Base-by-base conservation (phyloP, 1,140 invertebrate species). In the Drosophila kurseongensis region DNA sequence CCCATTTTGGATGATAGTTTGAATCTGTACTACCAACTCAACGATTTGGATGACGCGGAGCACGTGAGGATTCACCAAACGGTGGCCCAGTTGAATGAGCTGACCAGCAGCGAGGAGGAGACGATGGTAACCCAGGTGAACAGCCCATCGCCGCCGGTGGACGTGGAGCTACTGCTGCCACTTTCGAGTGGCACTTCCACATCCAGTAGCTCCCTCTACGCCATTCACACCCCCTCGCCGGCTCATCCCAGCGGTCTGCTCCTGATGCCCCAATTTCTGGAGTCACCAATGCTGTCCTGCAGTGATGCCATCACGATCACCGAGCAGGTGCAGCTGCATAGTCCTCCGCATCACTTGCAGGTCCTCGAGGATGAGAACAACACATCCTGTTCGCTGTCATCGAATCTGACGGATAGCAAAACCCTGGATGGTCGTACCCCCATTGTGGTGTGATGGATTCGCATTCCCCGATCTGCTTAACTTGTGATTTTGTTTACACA, bases 331-430 rank as follows among this genome's bases (percentile, higher is more conserved):
- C 86, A 91, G 65, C 61, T 90, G 23, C 86, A 90, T 55, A 63
- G 59, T 45, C 84, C 80, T 2, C 84, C 84, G 1, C 56, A 77
- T 56, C 38, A 73, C 41, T 48, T 71, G 27, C 42, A 65, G 60
- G 14, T 23, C 8, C 52, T 68, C 38, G 76, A 81, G 35, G 82
- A 80, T 3, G 82, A 81, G 41, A 91, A 91, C 69, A 91, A 92
- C 66, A 91, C 91, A 13, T 91, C 86, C 40, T 91, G 90, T 56
- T 92, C 91, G 0, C 57, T 92, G 44, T 91, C 91, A 13, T 92
- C 90, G 23, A 90, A 90, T n/a, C 71, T 91, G 61, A 92, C 91
- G 13, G 89, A 91, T 44, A 92, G 91, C 75, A 92, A 91, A 57
- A 92, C 91, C 9, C 57, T 92, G 32, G 91, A 92, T 75, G 83